Conservation (phyloP, 1,140 invertebrate species). For the Nephotettix cincticeps region DNA sequence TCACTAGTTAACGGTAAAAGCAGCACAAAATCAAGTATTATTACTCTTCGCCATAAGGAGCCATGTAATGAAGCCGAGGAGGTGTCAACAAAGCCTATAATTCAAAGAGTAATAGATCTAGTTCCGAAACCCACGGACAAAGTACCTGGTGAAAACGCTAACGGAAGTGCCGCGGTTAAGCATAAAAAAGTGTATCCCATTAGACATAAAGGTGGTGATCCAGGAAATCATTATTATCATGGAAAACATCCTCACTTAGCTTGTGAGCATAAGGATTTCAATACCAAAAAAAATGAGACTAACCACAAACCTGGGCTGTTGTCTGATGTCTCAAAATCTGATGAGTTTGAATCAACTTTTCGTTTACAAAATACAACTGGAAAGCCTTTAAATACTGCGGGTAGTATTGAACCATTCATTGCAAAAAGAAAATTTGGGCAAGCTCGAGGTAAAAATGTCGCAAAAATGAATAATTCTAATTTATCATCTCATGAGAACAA, state of each 20-base stretch:
- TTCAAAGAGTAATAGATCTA: neutral
- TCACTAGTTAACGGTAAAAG: neutral
- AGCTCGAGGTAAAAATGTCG: too few relatives aligned
- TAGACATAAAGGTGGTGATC: neutral
- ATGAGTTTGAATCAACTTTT: too few relatives aligned
- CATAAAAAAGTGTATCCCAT: neutral
- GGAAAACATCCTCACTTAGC: neutral
- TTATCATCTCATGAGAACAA: too few relatives aligned
- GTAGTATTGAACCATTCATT: too few relatives aligned
- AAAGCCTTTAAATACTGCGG: too few relatives aligned
- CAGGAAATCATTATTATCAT: neutral
- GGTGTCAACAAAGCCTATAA: neutral
- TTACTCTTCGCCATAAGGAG: neutral
- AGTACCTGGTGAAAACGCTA: neutral
- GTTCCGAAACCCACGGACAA: neutral
- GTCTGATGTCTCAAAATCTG: too few relatives aligned
- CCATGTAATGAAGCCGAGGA: neutral
- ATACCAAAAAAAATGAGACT: too few relatives aligned
- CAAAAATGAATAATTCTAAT: too few relatives aligned
- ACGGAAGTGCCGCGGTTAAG: neutral
- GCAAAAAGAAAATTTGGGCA: too few relatives aligned
- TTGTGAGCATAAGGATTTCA: too few relatives aligned
- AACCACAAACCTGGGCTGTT: too few relatives aligned
- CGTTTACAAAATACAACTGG: too few relatives aligned
- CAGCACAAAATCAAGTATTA: neutral